Evolutionary conservation across 2,797 vertebrate species (phyloP).

Genomic region (Hyperoplus lanceolatus): DNA sequence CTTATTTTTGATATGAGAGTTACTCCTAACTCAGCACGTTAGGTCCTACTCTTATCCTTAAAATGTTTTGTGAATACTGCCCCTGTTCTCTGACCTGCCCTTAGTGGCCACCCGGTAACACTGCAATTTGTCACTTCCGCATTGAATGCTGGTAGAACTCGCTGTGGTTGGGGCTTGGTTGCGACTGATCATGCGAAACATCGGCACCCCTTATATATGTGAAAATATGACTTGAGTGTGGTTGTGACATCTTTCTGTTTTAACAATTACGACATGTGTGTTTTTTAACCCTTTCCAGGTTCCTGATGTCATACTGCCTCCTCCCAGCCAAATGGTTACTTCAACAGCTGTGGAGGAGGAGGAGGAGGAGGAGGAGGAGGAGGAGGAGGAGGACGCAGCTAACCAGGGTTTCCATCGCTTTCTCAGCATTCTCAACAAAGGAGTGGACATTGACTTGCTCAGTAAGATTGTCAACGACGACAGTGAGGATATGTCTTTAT

Average conservation of each 20-base stretch:
- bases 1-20: no score
- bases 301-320: background rate
- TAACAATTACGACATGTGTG: background rate
- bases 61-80: no score
- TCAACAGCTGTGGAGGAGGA: slow-evolving; percentile 26
- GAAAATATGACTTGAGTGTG: background rate
- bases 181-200: no score
- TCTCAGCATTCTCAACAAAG: slow-evolving; percentile 72
- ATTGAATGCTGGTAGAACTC: no score
- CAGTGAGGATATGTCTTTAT: slow-evolving; percentile 17
- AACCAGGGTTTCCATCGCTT: background rate
- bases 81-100: no score
- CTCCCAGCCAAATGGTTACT: background rate
- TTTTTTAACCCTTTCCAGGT: slow-evolving; percentile 40
- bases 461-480: slow-evolving; percentile 69
- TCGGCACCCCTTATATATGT: background rate
- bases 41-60: no score
- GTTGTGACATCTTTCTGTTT: background rate
- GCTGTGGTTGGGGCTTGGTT: no score
- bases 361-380: no score
- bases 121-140: no score
- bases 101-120: no score
- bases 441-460: slow-evolving; percentile 74
- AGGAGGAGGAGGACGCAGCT: background rate
- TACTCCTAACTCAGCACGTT: no score